Evolutionary conservation across 2,888 invertebrate species (phyloP).

Genomic region (Netelia fuscicornis): DNA sequence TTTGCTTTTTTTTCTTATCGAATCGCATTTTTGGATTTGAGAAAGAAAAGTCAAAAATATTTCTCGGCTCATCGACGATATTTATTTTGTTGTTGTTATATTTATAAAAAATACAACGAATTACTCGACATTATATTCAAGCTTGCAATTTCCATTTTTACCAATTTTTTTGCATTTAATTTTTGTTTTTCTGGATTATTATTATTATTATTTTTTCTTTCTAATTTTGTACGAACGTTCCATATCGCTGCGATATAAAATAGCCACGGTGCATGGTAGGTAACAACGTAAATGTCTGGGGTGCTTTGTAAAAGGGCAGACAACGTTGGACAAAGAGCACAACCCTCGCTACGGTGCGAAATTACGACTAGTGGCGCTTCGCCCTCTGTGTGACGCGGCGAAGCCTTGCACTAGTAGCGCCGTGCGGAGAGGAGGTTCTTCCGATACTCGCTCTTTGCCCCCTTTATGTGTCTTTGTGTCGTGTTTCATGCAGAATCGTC

Average conservation of each 20-base stretch:
- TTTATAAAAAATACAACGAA: too few species aligned
- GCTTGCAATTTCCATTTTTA: too few species aligned
- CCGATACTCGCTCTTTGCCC: conserved; percentile 54
- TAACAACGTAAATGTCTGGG: conserved; percentile 1
- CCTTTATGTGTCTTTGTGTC: conserved; percentile 19
- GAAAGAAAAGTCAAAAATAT: too few species aligned
- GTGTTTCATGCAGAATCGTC: conserved; percentile 26
- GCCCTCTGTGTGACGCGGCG: neutral
- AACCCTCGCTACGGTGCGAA: conserved; percentile 43
- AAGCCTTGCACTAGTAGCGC: conserved; percentile 13
- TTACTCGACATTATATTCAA: too few species aligned
- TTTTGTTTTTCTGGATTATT: neutral
- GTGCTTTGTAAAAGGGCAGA: neutral
- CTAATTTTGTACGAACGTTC: neutral
- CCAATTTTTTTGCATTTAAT: too few species aligned
- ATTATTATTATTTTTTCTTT: neutral
- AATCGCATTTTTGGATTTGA: too few species aligned
- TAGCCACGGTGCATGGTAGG: neutral
- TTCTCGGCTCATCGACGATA: too few species aligned
- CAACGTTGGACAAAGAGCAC: conserved; percentile 44
- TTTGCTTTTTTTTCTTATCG: too few species aligned
- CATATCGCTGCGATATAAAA: neutral
- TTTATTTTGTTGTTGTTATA: too few species aligned
- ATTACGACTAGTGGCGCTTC: conserved; percentile 36
- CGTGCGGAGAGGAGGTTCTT: conserved; percentile 25